Base-by-base conservation (phyloP, 2,797 vertebrate genomes). In the Cheirogaleus major region DNA sequence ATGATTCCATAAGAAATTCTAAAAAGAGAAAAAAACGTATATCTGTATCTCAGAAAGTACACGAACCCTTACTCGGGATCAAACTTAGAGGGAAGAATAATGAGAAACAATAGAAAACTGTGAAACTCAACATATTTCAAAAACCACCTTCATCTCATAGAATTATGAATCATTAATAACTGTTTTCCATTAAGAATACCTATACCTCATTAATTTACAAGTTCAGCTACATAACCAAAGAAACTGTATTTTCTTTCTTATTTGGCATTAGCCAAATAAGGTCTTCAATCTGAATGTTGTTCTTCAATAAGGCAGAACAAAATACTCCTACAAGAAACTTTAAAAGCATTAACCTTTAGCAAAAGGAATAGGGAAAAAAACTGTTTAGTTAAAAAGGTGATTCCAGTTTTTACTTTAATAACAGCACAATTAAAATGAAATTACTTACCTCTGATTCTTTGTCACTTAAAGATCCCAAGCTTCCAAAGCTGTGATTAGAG, bases 401-500 rank as follows among this genome's bases (percentile, higher is more conserved):
- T 50, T 91, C 18, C 38, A 93, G 25, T 1, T 97, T 96, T 95
- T 93, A 96, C 50, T 85, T 94, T 95, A 85, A 75, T 35, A 93
- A 30, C 2, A 79, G 2, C 27, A 70, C 55, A 91, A 72, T 90
- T 85, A 84, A 96, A 93, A 96, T 95, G 52, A 93, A 97, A 79
- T 90, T 83, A 98, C 98, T 98, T 99, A 99, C 99, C 99, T 99
- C 99, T 7, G 99, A 99, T 98, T 99, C 99, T 98, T 99, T 99
- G 98, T 99, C 99, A 91, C 99, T 99, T 96, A 99, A 99, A 96
- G 99, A 99, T 98, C 99, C 99, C 98, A 99, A 99, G 96, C 99
- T 99, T 98, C 99, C 99, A 82, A 99, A 99, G 98, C 99, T 99
- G 98, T 99, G 99, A 99, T 99, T 99, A 72, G 99, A 99, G 96